Percentiles rank a stretch among this genome's conserved stretches.
phyloP scores from a whole-genome alignment of 2,113 vertebrate genomes.

The Delphinus delphis region DNA sequence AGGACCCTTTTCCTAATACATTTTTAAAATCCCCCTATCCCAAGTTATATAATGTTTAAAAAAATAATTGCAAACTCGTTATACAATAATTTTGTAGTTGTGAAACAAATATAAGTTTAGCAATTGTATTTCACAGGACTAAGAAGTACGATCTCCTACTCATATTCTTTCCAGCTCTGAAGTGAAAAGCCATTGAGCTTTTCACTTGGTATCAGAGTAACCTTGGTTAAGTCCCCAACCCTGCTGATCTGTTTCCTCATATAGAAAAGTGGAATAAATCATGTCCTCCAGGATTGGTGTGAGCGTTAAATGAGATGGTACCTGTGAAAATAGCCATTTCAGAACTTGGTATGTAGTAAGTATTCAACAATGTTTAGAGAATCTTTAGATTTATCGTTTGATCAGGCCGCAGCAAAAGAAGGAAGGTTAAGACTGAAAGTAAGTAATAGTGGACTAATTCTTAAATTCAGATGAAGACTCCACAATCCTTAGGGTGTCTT shows the following conservation, averaged over 20 bases:
- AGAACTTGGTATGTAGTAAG: background rate
- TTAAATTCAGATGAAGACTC: background rate
- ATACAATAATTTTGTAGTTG: background rate
- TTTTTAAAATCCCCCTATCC: background rate
- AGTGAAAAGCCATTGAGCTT: background rate
- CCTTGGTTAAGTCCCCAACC: background rate
- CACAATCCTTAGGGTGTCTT: background rate
- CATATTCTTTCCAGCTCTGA: background rate
- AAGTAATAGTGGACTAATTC: background rate
- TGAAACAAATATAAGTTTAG: conserved; percentile 24
- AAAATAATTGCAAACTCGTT: background rate
- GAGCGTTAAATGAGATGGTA: background rate
- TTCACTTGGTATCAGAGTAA: background rate
- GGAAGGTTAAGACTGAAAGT: background rate
- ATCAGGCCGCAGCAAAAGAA: background rate
- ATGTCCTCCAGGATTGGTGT: background rate
- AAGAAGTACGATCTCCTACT: background rate
- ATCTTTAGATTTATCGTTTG: background rate
- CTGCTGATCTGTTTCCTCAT: background rate
- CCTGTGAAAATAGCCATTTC: background rate
- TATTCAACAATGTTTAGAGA: conserved; percentile 6
- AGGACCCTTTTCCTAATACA: background rate
- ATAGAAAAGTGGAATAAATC: background rate
- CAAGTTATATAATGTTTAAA: background rate
- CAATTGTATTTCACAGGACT: background rate